A percentile compares a stretch with the other conserved stretches of the same genome.
phyloP scores from a whole-genome alignment of 2,113 vertebrate genomes.

The Tragelaphus buxtoni region DNA sequence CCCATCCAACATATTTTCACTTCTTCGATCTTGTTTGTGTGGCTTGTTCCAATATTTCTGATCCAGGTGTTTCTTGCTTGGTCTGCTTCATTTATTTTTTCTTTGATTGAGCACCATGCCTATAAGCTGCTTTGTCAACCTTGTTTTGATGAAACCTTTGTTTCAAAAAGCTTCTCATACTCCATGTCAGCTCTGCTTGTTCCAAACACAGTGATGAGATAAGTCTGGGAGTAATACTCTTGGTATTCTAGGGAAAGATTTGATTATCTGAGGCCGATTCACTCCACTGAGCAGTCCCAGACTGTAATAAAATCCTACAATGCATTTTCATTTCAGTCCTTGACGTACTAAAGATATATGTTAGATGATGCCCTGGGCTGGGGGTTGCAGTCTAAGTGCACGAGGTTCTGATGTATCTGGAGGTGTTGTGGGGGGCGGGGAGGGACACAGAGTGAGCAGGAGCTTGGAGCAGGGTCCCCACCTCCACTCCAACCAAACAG shows the following conservation, averaged over 20 bases:
- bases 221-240: background rate
- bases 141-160: conserved; percentile 30
- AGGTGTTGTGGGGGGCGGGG: rapidly evolving
- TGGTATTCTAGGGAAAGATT: background rate
- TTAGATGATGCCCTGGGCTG: background rate
- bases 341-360: background rate
- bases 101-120: background rate
- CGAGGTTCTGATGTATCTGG: background rate
- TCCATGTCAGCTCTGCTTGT: background rate
- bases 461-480: background rate
- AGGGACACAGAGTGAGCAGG: rapidly evolving
- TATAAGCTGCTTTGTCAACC: background rate
- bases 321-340: background rate
- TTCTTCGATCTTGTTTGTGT: background rate
- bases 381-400: background rate
- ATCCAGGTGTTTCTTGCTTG: background rate
- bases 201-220: background rate
- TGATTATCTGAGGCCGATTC: background rate
- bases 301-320: background rate
- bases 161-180: conserved; percentile 6
- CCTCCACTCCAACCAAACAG: background rate
- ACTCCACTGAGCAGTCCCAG: background rate
- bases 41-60: background rate
- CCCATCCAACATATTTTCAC: background rate
- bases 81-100: background rate